These are phyloP conservation scores for Brachylomia viminalis DNA, from an alignment of 2,888 invertebrate genomes.

Conservation along the genomic window DNA sequence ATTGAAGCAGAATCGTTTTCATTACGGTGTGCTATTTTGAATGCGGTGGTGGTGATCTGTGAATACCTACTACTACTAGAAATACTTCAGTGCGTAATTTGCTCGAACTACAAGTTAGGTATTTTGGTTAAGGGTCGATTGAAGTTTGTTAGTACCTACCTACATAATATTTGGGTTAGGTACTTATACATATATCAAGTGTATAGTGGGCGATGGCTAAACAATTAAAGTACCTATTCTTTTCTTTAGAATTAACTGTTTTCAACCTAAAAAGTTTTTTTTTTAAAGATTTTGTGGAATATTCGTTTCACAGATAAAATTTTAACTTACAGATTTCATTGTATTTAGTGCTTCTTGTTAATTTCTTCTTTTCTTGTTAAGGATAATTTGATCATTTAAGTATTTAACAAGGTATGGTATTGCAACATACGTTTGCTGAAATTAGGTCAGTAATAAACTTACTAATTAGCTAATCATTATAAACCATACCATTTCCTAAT, in stretches of 20 bases:
- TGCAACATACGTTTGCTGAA: background rate
- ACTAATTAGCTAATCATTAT: constrained; percentile 8
- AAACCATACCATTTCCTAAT: constrained; percentile 11
- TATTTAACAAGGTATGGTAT: too few species aligned
- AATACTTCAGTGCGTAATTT: constrained; percentile 6
- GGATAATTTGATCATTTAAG: too few species aligned
- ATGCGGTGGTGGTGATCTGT: constrained; percentile 19
- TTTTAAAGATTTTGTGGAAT: background rate
- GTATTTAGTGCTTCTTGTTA: background rate
- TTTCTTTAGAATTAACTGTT: background rate
- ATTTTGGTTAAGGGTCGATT: background rate
- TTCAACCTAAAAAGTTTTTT: background rate
- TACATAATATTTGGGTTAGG: background rate
- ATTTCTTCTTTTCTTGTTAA: too few species aligned
- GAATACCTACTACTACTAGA: constrained; percentile 3
- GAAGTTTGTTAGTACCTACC: background rate
- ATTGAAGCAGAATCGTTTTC: constrained; percentile 24
- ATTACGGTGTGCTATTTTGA: constrained; percentile 37
- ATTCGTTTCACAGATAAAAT: background rate
- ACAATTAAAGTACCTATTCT: background rate
- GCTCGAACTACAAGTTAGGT: background rate
- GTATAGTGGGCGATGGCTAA: background rate
- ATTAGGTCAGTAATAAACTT: background rate
- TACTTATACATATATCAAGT: background rate
- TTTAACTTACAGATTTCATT: background rate